Evolutionary conservation across 2,113 vertebrate species (phyloP).

Genomic region (Cisticola juncidis): DNA sequence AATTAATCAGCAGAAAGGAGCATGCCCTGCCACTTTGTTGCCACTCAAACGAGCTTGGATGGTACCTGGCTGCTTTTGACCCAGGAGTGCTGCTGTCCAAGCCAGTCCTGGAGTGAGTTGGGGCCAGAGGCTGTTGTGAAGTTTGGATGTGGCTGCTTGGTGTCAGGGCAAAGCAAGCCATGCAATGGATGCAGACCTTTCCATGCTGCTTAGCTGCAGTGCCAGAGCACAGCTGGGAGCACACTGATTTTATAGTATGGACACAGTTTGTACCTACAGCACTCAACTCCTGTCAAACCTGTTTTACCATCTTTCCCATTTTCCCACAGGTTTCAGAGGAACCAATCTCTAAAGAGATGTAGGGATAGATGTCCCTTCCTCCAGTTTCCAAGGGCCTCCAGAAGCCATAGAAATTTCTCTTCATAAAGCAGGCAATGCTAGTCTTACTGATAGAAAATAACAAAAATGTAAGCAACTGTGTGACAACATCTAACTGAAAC

Average conservation of each 20-base stretch:
- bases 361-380: not conserved
- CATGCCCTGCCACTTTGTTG: not conserved
- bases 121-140: not conserved
- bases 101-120: not conserved
- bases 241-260: not conserved
- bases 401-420: not conserved
- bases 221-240: rapidly evolving
- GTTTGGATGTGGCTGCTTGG: not conserved
- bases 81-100: not conserved
- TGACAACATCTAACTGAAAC: constrained; percentile 66
- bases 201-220: not conserved
- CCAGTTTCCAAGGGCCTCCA: not conserved
- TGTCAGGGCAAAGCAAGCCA: not conserved
- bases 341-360: not conserved
- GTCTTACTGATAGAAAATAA: not conserved
- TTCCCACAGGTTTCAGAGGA: not conserved
- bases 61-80: not conserved
- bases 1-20: constrained; percentile 5
- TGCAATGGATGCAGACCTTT: not conserved
- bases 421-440: not conserved
- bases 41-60: not conserved
- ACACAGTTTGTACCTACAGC: not conserved
- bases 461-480: constrained; percentile 55
- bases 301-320: not conserved
- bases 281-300: not conserved